Evolutionary conservation across 2,797 vertebrate genomes (phyloP).

Genomic region (Sebastes ruberrimus): DNA sequence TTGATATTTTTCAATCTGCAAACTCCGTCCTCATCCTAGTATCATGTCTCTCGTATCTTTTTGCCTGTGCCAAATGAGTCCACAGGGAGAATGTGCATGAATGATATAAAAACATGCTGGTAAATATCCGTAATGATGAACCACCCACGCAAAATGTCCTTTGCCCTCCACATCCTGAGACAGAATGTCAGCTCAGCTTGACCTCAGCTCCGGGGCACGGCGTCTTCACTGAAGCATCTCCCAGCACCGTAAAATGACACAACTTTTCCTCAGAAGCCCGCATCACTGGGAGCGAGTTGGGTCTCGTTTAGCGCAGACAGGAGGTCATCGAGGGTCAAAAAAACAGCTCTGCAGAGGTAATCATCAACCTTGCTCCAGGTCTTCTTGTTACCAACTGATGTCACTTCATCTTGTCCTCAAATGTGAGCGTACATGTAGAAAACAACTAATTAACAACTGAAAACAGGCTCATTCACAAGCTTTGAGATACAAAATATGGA

Average conservation of each 20-base stretch:
- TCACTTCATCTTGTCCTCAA: constrained; percentile 29
- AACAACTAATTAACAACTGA: constrained; percentile 9
- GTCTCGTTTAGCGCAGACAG: constrained; percentile 43
- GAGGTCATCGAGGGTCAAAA: constrained; percentile 40
- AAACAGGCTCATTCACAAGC: not conserved
- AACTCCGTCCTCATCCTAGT: not conserved
- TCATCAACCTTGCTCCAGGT: constrained; percentile 49
- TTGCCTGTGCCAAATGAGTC: not conserved
- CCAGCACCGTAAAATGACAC: constrained; percentile 26
- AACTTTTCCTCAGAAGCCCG: constrained; percentile 14
- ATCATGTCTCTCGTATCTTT: not conserved
- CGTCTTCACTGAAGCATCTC: constrained; percentile 38
- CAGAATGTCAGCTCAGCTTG: constrained; percentile 53
- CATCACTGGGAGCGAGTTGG: constrained; percentile 43
- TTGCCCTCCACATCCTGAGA: constrained; percentile 33
- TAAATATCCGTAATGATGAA: constrained; percentile 46
- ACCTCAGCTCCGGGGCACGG: constrained; percentile 40
- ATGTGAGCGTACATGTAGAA: not conserved
- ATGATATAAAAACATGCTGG: constrained; percentile 7
- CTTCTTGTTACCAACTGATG: constrained; percentile 14
- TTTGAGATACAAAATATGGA: not conserved
- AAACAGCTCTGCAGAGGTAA: constrained; percentile 55
- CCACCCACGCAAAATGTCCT: constrained; percentile 31
- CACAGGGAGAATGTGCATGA: not conserved
- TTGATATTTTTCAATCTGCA: not conserved